These are phyloP conservation scores for Tetragnatha versicolor DNA, from an alignment of 1,140 invertebrate species.

Conservation along the genomic window DNA sequence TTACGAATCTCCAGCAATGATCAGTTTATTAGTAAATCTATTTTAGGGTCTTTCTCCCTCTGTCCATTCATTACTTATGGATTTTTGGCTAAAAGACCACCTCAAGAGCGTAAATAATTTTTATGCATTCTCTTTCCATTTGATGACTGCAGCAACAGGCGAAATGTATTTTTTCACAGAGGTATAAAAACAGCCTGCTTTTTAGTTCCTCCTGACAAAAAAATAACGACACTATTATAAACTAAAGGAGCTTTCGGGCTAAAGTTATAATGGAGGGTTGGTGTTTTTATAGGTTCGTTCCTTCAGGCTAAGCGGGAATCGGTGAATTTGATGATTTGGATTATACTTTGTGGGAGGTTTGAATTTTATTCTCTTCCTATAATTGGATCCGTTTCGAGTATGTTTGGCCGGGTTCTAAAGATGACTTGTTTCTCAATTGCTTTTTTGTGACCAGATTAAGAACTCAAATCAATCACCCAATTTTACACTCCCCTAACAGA, in stretches of 20 bases:
- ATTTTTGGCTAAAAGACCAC: constrained; percentile 34
- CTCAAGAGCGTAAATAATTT: constrained; percentile 42
- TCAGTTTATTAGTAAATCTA: constrained; percentile 40
- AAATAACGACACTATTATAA: constrained; percentile 34
- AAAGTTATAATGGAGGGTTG: not conserved
- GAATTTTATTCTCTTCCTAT: not conserved
- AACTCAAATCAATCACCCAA: too few relatives aligned
- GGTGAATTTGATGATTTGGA: constrained; percentile 5
- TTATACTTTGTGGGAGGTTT: constrained; percentile 11
- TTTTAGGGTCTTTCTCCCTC: constrained; percentile 20
- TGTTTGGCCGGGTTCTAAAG: too few relatives aligned
- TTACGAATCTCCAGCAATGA: constrained; percentile 22
- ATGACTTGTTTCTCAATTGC: too few relatives aligned
- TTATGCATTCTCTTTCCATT: constrained; percentile 31
- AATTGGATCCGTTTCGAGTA: constrained; percentile 11
- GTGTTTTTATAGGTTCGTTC: not conserved
- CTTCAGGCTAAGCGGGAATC: constrained; percentile 1
- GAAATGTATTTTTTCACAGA: not conserved
- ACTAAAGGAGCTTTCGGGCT: constrained; percentile 5
- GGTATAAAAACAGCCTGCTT: not conserved
- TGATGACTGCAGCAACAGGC: constrained; percentile 17
- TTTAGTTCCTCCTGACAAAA: not conserved
- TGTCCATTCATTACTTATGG: constrained; percentile 18
- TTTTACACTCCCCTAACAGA: too few relatives aligned
- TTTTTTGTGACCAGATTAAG: too few relatives aligned